Percentiles rank a stretch among this genome's conserved stretches.
These are phyloP conservation scores for Phaethon lepturus DNA, from an alignment of 2,113 vertebrate genomes.

Conservation along the genomic window DNA sequence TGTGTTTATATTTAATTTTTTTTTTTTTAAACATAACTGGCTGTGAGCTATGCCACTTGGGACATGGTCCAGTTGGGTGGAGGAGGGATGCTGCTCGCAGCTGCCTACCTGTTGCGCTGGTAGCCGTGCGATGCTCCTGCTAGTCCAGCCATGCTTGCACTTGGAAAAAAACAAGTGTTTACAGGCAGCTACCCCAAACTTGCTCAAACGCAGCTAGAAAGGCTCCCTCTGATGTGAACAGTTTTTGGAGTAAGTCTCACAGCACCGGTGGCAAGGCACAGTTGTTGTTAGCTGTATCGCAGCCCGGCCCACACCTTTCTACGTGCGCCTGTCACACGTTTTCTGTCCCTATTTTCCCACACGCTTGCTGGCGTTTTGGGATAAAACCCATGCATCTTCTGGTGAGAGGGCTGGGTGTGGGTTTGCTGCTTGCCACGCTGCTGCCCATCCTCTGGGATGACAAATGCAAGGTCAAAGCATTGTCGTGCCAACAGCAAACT, in stretches of 20 bases:
- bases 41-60: background rate
- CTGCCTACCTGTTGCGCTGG: background rate
- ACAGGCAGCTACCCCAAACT: background rate
- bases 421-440: background rate
- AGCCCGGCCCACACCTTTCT: background rate
- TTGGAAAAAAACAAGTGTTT: background rate
- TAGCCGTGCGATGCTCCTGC: background rate
- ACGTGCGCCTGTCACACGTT: fast-evolving
- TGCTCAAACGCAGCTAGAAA: background rate
- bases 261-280: fast-evolving
- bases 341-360: background rate
- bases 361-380: background rate
- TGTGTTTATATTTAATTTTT: slow-evolving; percentile 1
- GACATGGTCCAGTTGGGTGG: background rate
- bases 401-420: background rate
- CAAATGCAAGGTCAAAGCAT: fast-evolving
- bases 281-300: background rate
- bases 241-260: background rate
- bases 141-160: background rate
- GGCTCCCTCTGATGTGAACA: background rate
- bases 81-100: background rate
- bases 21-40: background rate
- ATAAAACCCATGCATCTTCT: background rate
- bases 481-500: fast-evolving
- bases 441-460: background rate